Base-by-base conservation (phyloP, 2,888 invertebrate genomes). In the Sarcophaga subvicina region DNA sequence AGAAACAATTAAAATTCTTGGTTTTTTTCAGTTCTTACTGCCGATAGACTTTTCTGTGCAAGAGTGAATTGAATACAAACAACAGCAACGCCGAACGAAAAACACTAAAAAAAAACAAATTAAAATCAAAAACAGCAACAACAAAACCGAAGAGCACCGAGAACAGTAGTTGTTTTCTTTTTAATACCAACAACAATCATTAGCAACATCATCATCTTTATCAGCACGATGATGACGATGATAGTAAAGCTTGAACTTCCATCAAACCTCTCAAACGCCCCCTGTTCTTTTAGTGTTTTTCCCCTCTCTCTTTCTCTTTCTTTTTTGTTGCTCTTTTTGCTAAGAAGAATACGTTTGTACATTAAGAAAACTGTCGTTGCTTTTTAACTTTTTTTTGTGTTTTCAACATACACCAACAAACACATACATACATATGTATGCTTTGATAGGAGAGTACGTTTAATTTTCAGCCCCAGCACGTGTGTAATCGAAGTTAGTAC, bases 1-100 rank as follows among this genome's bases (percentile, higher is more conserved):
- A 80, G 54, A 60, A 80, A 75, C 80, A 80, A 80, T 80, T 80
- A 80, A 80, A 80, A 75, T 80, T 80, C 80, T 80, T 75, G 73
- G 69, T 73, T 80, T 75, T 80, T 80, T 73, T 66, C n/a, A 70
- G 63, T 62, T 37, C 6, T 37, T 37, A 37, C 37, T 37, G 47
- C 25, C 22, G 22, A 49, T 22, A 37, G 17, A 60, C 37, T 71
- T 63, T 79, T 78, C 60, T n/a, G 37, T 64, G 54, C n/a, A n/a
- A 11, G 64, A 60, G 17, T 54, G 27, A 17, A 54, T 5, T 54
- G 27, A 25, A 54, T 12, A 69, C 67, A n/a, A 62, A 64, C 27
- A 60, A 12, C 59, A 11, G 47, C 49, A 64, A 63, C 70, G 37
- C 47, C 2, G 8, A 37, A 37, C 37, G 37, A 37, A 49, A 70